A percentile compares a stretch with the other conserved stretches of the same genome.
These are phyloP conservation scores for Pterocles orientalis DNA, from an alignment of 2,113 vertebrate species.

Conservation along the genomic window DNA sequence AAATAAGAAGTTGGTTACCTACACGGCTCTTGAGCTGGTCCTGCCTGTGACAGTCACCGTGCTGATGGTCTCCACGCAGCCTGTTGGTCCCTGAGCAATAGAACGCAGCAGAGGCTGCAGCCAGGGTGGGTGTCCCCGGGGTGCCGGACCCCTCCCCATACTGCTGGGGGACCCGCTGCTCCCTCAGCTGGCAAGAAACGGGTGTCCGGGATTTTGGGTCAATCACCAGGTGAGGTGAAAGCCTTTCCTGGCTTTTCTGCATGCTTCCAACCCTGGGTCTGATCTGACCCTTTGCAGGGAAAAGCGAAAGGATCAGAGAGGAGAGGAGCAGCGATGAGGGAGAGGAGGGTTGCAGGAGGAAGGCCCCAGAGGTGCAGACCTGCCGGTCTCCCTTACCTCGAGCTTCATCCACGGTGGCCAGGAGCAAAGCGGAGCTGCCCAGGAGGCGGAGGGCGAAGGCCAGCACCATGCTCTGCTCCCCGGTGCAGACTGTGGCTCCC, in stretches of 20 bases:
- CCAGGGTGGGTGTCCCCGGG: neutral
- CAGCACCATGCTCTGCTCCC: neutral
- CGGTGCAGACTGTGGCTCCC: fast-evolving
- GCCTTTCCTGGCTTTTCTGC: neutral
- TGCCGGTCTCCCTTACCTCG: neutral
- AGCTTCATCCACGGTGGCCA: neutral
- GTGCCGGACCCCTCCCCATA: neutral
- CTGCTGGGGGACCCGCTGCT: neutral
- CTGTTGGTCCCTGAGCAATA: fast-evolving
- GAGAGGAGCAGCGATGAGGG: neutral
- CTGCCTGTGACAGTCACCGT: fast-evolving
- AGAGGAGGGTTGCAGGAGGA: neutral
- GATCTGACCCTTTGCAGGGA: fast-evolving
- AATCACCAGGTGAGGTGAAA: no score
- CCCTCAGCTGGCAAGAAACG: neutral
- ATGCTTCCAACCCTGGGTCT: neutral
- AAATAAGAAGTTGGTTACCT: fast-evolving
- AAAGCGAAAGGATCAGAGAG: neutral
- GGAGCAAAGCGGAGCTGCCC: neutral
- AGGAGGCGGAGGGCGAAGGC: neutral
- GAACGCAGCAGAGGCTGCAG: neutral
- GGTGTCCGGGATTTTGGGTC: fast-evolving
- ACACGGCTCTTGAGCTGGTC: fast-evolving
- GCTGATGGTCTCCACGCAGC: neutral
- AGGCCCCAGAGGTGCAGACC: neutral